Evolutionary conservation across 2,797 vertebrate genomes (phyloP).

Genomic region (Gadopsis marmoratus): DNA sequence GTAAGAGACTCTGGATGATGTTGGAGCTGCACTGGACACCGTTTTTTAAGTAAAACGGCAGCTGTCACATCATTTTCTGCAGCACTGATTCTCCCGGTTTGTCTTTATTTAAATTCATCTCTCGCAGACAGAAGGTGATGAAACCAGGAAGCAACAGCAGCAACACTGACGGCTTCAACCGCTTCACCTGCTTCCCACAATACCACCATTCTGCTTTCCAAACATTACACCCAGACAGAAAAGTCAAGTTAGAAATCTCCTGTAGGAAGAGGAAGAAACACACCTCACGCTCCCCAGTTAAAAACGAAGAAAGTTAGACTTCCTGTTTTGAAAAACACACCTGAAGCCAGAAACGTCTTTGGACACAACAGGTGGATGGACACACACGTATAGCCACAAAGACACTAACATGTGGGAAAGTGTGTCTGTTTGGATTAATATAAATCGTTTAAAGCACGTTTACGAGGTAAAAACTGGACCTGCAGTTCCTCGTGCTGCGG

Average conservation of each 20-base stretch:
- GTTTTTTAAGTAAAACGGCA: not conserved
- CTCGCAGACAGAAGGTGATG: not conserved
- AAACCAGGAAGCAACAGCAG: conserved; percentile 11
- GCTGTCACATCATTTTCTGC: not conserved
- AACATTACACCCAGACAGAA: not conserved
- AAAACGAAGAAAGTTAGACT: not conserved
- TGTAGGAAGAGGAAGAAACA: not conserved
- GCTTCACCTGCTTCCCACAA: not conserved
- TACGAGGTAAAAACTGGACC: not conserved
- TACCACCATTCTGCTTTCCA: not conserved
- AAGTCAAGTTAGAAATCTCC: not conserved
- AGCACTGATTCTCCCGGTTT: not conserved
- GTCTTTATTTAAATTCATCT: not conserved
- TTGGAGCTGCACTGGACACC: not conserved
- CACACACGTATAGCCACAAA: too few species aligned
- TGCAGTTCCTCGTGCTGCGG: not conserved
- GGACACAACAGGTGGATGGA: too few species aligned
- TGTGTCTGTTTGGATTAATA: not conserved
- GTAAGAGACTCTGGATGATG: not conserved
- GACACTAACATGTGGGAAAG: too few species aligned
- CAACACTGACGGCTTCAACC: not conserved
- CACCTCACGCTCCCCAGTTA: too few species aligned
- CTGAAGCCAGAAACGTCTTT: too few species aligned
- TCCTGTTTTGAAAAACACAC: too few species aligned
- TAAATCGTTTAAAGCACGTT: not conserved